Evolutionary conservation across 2,888 invertebrate genomes (phyloP).

Genomic region (Melinopterus prodromus): DNA sequence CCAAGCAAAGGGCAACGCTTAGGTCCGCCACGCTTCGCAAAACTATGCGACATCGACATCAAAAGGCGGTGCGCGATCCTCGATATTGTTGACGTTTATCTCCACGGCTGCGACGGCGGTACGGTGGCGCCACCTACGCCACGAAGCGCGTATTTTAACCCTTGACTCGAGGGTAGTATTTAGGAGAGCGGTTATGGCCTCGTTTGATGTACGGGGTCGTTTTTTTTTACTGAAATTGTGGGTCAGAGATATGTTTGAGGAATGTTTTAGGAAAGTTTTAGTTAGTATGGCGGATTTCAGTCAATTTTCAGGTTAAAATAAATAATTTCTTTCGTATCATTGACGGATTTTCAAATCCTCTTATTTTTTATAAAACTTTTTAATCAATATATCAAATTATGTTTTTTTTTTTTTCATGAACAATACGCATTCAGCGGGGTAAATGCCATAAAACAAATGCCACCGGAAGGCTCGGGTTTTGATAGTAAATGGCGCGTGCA

Average conservation of each 20-base stretch:
- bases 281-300: too few species aligned
- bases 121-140: neutral
- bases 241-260: neutral
- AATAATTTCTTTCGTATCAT: too few species aligned
- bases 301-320: too few species aligned
- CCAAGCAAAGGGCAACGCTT: slow-evolving; percentile 52
- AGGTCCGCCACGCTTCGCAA: slow-evolving; percentile 36
- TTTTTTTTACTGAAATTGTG: neutral
- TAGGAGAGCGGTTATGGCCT: neutral
- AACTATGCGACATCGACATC: slow-evolving; percentile 44
- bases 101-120: slow-evolving; percentile 21
- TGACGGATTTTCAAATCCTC: too few species aligned
- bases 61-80: slow-evolving; percentile 49
- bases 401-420: neutral
- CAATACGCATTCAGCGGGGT: slow-evolving; percentile 13
- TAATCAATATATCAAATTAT: neutral
- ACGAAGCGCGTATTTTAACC: neutral
- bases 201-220: neutral
- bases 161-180: slow-evolving; percentile 8
- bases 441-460: slow-evolving; percentile 32
- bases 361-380: too few species aligned
- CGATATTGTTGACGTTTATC: slow-evolving; percentile 42
- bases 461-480: slow-evolving; percentile 32
- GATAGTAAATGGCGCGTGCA: slow-evolving; percentile 31
- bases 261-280: neutral